Conservation (phyloP, 2,888 invertebrate genomes). For the Chymomyza amoena region DNA sequence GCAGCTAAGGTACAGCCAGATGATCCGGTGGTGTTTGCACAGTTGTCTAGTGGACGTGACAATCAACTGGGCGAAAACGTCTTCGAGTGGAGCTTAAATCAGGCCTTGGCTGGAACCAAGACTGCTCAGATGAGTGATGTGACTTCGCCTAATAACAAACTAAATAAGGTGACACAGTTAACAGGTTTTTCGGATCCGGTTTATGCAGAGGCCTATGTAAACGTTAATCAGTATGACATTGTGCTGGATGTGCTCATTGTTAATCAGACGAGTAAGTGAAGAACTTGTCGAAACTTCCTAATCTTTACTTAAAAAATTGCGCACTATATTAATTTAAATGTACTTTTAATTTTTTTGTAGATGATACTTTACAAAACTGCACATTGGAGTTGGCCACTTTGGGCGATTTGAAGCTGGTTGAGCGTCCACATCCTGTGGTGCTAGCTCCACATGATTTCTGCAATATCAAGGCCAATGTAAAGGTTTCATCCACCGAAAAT, state of each 20-base stretch:
- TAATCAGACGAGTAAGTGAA: slow-evolving; percentile 91
- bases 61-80: slow-evolving; percentile 84
- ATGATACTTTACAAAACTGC: slow-evolving; percentile 98
- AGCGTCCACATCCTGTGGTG: slow-evolving; percentile 97
- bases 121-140: slow-evolving; percentile 79
- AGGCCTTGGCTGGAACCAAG: slow-evolving; percentile 87
- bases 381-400: slow-evolving; percentile 98
- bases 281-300: background rate
- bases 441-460: slow-evolving; percentile 98
- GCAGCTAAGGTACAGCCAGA: slow-evolving; percentile 88
- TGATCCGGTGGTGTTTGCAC: slow-evolving; percentile 90
- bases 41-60: slow-evolving; percentile 84
- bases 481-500: slow-evolving; percentile 99
- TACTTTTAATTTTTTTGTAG: slow-evolving; percentile 68
- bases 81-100: slow-evolving; percentile 95
- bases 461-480: slow-evolving; percentile 98
- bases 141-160: slow-evolving; percentile 81
- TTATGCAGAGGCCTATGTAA: slow-evolving; percentile 99
- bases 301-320: background rate
- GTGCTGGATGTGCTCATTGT: slow-evolving; percentile 98
- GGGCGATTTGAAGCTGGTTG: slow-evolving; percentile 98
- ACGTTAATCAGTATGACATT: slow-evolving; percentile 99
- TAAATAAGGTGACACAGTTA: slow-evolving; percentile 93
- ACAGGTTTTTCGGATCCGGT: slow-evolving; percentile 99
- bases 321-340: background rate